Evolutionary conservation across 2,797 vertebrate genomes (phyloP), one percentile per base, ranked within the genome.

Genomic region (Epinephelus awoara): DNA sequence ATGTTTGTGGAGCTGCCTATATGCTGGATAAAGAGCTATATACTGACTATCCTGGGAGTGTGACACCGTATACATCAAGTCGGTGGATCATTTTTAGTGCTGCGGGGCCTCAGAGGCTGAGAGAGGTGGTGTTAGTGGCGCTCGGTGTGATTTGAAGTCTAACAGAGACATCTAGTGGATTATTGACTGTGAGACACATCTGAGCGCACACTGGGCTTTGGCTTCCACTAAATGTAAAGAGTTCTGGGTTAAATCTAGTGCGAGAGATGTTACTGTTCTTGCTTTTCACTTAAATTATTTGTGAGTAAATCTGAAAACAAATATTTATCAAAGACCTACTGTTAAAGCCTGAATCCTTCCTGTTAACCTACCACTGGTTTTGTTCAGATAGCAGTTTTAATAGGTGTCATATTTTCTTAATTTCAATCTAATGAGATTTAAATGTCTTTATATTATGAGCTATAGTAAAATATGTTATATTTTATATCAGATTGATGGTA

Each of bases 111-210:
- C 61, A 2, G 82, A 82, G 46, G 55, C 72, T 94, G 93, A 76
- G 72, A 58, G 58, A 25, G 52, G 52, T 18, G 52, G 34, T 1
- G 64, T 2, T 61, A 40, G 21, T 3, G 67, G 52, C 19, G 82
- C 25, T 21, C 40, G 23, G 21, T 58, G 55, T 44, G 34, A 86
- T 88, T n/a, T 62, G 6, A 88, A 66, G 79, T 83, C 58, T 78
- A 77, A 92, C 77, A 93, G 91, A 83, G 91, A 91, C 95, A 93
- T 90, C 95, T 93, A 90, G 90, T 93, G 95, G 92, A 78, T 63
- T 7, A 12, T 21, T 49, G 17, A 23, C 66, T n/a, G 46, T 3
- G 47, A 67, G 57, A 38, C 23, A 6, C 9, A n/a, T 17, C 49
- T 7, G 17, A 49, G 47, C 7, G 12, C 29, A 52, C 6, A 23